A percentile compares a stretch with the other conserved stretches of the same genome.
Conservation (phyloP, 1,140 invertebrate species). For the Papilio glaucus region DNA sequence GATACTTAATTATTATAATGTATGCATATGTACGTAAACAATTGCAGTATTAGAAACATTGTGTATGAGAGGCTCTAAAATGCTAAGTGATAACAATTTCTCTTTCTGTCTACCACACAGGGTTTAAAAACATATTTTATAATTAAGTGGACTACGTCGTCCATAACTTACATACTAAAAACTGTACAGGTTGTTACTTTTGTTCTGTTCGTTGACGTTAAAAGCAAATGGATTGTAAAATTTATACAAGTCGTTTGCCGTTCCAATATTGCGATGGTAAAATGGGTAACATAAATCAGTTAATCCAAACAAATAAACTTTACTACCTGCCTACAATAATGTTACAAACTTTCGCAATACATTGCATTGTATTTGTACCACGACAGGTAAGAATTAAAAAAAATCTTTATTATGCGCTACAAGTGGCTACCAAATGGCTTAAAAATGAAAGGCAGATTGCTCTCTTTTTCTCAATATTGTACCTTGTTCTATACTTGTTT, state of each 20-base stretch:
- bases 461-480: no score
- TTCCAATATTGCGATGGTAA: background rate
- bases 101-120: no score
- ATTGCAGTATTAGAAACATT: background rate
- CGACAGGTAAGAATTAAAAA: no score
- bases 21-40: background rate
- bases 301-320: constrained; percentile 22
- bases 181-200: background rate
- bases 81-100: background rate
- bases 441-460: no score
- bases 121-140: no score
- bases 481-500: background rate
- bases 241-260: constrained; percentile 5
- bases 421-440: no score
- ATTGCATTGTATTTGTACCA: no score
- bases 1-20: background rate
- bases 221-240: constrained; percentile 8
- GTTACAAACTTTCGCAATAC: constrained; percentile 6
- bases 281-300: constrained; percentile 22
- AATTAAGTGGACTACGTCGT: no score
- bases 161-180: no score
- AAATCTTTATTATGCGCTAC: no score
- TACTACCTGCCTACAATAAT: constrained; percentile 15
- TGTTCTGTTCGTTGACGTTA: background rate
- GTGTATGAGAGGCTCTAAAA: background rate